Percentiles rank a stretch among this genome's conserved stretches.
Evolutionary conservation across 2,888 invertebrate species (phyloP).

Genomic region (Melinopterus prodromus): DNA sequence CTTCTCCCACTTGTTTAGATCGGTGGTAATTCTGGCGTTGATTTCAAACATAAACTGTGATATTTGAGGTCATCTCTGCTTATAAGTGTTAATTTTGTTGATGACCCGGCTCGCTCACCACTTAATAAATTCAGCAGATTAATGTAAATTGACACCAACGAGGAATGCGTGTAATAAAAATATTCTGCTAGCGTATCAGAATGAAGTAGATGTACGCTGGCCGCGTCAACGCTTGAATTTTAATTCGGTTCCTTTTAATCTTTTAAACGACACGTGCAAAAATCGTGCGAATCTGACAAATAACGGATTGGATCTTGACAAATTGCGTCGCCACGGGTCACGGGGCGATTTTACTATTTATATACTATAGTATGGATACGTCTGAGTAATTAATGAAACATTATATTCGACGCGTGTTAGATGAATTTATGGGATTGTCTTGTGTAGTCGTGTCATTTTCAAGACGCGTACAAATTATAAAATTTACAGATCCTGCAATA

Average conservation of each 20-base stretch:
- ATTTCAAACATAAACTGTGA: not conserved
- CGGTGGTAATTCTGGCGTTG: not conserved
- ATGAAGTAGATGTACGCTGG: not conserved
- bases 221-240: not conserved
- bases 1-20: too few relatives aligned
- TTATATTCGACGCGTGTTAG: not conserved
- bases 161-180: not conserved
- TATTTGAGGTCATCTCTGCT: not conserved
- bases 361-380: not conserved
- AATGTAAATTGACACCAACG: not conserved
- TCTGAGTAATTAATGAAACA: not conserved
- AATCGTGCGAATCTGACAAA: not conserved
- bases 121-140: not conserved
- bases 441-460: not conserved
- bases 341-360: not conserved
- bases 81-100: not conserved
- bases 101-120: not conserved
- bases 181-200: not conserved
- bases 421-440: not conserved
- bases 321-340: not conserved
- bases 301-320: not conserved
- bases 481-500: not conserved
- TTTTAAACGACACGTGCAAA: not conserved
- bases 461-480: not conserved
- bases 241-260: slow-evolving; percentile 4